Evolutionary conservation across 2,113 vertebrate species (phyloP), one percentile per base, ranked within the genome.

Genomic region (Corythaixoides concolor): DNA sequence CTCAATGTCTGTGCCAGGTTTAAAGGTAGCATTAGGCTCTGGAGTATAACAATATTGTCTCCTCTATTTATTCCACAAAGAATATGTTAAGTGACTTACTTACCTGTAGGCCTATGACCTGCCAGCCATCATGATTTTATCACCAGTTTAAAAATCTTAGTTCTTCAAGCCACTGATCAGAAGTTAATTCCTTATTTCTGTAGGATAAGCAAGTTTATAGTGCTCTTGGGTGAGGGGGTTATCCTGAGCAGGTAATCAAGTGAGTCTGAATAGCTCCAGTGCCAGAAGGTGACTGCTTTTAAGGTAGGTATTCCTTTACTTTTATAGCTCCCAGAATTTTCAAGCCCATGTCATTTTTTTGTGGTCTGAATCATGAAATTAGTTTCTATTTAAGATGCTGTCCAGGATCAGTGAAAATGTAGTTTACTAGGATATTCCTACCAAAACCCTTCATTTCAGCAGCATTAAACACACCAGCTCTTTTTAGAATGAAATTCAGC

Each of bases 221-320:
- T 0, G 0, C 13, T 88, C 27, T 43, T 47, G 26, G 16, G 17
- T 37, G 27, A 72, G 28, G 6, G 4, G 9, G 1, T 0, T 45
- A 60, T 87, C 85, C 56, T 84, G 52, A 70, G 26, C 15, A 63
- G n/a, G n/a, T 69, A 73, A 37, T 56, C 20, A 37, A 55, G 20
- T 24, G 27, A 76, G 22, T 39, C 30, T 56, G 82, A 90, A 39
- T 11, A 83, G 18, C 22, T 86, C 6, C 12, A 58, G 26, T 59
- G 17, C 15, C 66, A 77, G 53, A 79, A 60, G 30, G 2, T 35
- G 19, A 52, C 35, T 59, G 24, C 7, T 83, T 73, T 77, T 53
- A 72, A 69, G 55, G 8, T 9, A 69, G 21, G 12, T 66, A n/a
- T 84, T 92, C 91, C 39, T 66, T 73, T 73, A 37, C 10, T 88